These are phyloP conservation scores for Tetragonula clypearis DNA, from an alignment of 1,140 invertebrate genomes.

Conservation along the genomic window DNA sequence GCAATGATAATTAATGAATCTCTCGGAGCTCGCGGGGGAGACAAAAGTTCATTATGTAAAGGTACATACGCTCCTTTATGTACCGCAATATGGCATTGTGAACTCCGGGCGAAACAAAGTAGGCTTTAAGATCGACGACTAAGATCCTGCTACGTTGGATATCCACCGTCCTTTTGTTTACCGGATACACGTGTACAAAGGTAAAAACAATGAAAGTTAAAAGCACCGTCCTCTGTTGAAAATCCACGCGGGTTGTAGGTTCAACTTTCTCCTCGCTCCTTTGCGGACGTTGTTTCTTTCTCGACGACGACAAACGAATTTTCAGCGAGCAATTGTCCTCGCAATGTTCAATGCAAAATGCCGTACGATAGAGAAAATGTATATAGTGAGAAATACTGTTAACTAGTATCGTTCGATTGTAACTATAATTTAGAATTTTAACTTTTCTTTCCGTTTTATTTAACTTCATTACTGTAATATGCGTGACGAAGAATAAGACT, in stretches of 20 bases:
- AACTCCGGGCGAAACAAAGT: slow-evolving; percentile 21
- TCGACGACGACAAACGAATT: not conserved
- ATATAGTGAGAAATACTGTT: too few relatives aligned
- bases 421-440: too few relatives aligned
- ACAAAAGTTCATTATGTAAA: slow-evolving; percentile 47
- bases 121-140: slow-evolving; percentile 26
- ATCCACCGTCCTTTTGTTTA: not conserved
- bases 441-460: too few relatives aligned
- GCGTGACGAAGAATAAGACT: too few relatives aligned
- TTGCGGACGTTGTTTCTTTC: not conserved
- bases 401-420: too few relatives aligned
- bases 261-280: too few relatives aligned
- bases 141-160: not conserved
- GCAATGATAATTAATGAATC: slow-evolving; percentile 59
- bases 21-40: slow-evolving; percentile 8
- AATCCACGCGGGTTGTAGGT: not conserved
- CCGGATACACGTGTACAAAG: not conserved
- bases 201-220: slow-evolving; percentile 12
- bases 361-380: too few relatives aligned
- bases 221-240: not conserved
- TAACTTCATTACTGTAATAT: too few relatives aligned
- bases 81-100: slow-evolving; percentile 17
- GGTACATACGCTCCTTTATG: not conserved
- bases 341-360: not conserved
- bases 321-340: not conserved